Conservation (phyloP, 30 jellyfish, hydroid and myxozoan genomes). For the Phacellophora camtschatica region DNA sequence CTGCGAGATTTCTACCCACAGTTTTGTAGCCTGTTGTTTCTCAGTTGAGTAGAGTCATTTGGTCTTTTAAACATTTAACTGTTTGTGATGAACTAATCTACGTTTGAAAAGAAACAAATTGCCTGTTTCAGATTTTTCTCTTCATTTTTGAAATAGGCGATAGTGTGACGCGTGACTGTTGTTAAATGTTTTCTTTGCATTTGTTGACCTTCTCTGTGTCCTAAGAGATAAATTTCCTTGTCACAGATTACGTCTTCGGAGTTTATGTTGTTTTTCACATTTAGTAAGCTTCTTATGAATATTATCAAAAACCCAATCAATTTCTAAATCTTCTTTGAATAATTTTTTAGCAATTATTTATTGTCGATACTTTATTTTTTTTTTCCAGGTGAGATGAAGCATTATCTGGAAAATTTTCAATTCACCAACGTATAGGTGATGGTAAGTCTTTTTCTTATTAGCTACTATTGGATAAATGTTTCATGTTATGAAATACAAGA, state of each 20-base stretch:
- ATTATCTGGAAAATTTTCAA: too few species aligned
- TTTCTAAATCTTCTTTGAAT: not conserved
- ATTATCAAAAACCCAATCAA: not conserved
- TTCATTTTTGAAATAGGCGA: slow-evolving; percentile 4
- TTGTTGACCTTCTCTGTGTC: not conserved
- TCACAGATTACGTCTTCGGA: not conserved
- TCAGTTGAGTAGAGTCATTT: slow-evolving; percentile 1
- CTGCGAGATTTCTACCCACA: slow-evolving; percentile 33
- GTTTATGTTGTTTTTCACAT: not conserved
- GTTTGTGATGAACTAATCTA: not conserved
- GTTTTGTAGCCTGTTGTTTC: not conserved
- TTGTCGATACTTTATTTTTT: too few species aligned
- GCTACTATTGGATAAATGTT: too few species aligned
- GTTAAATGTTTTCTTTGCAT: not conserved
- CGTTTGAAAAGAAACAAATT: not conserved
- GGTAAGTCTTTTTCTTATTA: too few species aligned
- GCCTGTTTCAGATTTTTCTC: not conserved
- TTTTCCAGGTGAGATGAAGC: too few species aligned
- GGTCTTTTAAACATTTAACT: slow-evolving; percentile 4
- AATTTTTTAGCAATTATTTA: too few species aligned
- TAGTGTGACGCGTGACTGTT: slow-evolving; percentile 1
- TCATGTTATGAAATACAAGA: too few species aligned
- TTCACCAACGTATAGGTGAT: too few species aligned
- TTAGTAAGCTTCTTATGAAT: not conserved
- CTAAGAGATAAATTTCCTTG: not conserved